phyloP scores from a whole-genome alignment of 1,140 invertebrate genomes.

The Drosophila virilis region DNA sequence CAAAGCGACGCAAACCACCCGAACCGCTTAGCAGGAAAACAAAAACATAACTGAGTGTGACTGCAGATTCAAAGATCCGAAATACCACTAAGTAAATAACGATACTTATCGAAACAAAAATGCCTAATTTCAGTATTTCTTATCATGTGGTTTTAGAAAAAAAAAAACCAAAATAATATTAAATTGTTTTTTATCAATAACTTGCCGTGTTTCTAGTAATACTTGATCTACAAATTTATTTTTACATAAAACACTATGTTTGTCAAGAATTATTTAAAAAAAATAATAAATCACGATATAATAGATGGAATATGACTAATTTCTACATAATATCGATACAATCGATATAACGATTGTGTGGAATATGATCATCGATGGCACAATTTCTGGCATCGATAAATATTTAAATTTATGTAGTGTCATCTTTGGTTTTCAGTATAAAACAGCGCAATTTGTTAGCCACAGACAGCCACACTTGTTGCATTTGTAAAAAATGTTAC shows the following conservation, averaged over 20 bases:
- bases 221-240: too few species aligned
- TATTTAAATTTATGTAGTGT: background rate
- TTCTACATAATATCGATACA: background rate
- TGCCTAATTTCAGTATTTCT: background rate
- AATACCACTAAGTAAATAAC: slow-evolving; percentile 10
- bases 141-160: too few species aligned
- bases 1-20: slow-evolving; percentile 15
- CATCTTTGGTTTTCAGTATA: slow-evolving; percentile 14
- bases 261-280: too few species aligned
- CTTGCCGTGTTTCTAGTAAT: too few species aligned
- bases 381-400: background rate
- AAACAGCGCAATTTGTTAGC: slow-evolving; percentile 29
- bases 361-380: background rate
- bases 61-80: background rate
- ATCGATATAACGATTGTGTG: background rate
- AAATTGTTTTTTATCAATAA: too few species aligned
- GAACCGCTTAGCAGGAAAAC: slow-evolving; percentile 37
- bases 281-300: background rate
- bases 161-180: too few species aligned
- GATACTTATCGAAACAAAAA: slow-evolving; percentile 2
- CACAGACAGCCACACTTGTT: slow-evolving; percentile 44
- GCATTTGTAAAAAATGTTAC: slow-evolving; percentile 51
- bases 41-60: slow-evolving; percentile 46
- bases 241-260: too few species aligned
- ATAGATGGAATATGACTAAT: background rate